Evolutionary conservation across 2,888 invertebrate genomes (phyloP), one percentile per base, ranked within the genome.

Genomic region (Xanthia icteritia): DNA sequence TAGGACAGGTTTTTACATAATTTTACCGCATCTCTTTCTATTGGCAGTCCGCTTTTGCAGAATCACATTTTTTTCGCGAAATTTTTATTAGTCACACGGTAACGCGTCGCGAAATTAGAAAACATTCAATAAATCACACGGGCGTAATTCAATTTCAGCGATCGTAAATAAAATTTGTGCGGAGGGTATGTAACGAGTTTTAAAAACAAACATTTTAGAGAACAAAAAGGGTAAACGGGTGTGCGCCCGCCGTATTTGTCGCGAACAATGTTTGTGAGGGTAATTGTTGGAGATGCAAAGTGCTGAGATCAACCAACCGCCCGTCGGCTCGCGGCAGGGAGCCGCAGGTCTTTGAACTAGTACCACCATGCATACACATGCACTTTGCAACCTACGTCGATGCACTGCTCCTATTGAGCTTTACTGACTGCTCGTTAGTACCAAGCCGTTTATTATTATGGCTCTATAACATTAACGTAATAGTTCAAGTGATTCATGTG

Each of bases 1-100:
- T 94, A 95, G 95, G 95, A 95, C 93, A 94, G 95, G 95, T 95
- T 96, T 95, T 96, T 94, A 95, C 96, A 96, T 96, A 96, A 96
- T 95, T 95, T 95, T 92, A 90, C 93, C 92, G 92, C 93, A 93
- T 94, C 93, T 94, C 92, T 94, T 94, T 94, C 92, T 93, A 93
- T 93, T 91, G 89, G 91, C 89, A 89, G 90, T 88, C 88, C 80
- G 60, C 90, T 92, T 90, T 85, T 89, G 69, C 90, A 65, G 88
- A 92, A 92, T 92, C 92, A 91, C 91, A 91, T 92, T 93, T 92
- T 84, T 90, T 90, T 90, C 56, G 56, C 74, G 64, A 77, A 76
- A 85, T 90, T 92, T 92, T 92, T 93, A 91, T 93, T 89, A 92
- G 93, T 94, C 93, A 89, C 93, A 91, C 90, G 88, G 90, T 90